These are phyloP conservation scores for Neomonachus schauinslandi DNA, from an alignment of 2,113 vertebrate species.

Conservation along the genomic window DNA sequence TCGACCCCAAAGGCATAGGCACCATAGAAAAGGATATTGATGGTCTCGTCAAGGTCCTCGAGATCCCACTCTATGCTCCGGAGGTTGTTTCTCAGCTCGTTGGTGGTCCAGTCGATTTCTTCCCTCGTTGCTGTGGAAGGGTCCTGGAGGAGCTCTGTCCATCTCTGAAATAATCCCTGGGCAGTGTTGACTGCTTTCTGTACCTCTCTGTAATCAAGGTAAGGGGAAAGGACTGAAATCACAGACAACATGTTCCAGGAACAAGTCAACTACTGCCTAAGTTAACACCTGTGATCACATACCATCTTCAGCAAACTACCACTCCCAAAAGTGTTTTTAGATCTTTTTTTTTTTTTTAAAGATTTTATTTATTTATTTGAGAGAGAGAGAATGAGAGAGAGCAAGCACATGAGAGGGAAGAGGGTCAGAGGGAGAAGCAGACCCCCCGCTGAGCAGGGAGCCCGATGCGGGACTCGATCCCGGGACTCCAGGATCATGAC, in stretches of 20 bases:
- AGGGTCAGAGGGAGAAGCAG: too few relatives aligned
- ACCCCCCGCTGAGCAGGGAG: too few relatives aligned
- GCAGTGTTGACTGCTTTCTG: conserved; percentile 98
- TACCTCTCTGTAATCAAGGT: conserved; percentile 90
- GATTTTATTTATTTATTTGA: too few relatives aligned
- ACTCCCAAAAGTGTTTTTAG: not conserved
- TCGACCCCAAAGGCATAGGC: not conserved
- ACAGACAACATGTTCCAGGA: not conserved
- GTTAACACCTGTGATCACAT: not conserved
- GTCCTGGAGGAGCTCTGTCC: conserved; percentile 94
- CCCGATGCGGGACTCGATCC: too few relatives aligned
- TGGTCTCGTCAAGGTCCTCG: conserved; percentile 98
- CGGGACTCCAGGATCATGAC: too few relatives aligned
- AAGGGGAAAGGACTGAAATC: not conserved
- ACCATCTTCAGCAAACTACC: not conserved
- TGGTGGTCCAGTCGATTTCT: conserved; percentile 98
- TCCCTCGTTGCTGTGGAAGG: conserved; percentile 92
- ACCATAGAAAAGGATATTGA: conserved; percentile 94
- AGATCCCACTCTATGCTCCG: conserved; percentile 99
- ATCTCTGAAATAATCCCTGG: conserved; percentile 96
- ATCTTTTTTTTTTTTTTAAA: not conserved
- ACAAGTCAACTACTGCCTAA: not conserved
- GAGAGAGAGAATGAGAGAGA: too few relatives aligned
- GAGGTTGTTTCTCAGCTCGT: conserved; percentile 97
- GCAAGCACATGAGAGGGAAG: too few relatives aligned